Evolutionary conservation across 2,113 vertebrate species (phyloP), one percentile per base, ranked within the genome.

Genomic region (Odontesthes bonariensis): DNA sequence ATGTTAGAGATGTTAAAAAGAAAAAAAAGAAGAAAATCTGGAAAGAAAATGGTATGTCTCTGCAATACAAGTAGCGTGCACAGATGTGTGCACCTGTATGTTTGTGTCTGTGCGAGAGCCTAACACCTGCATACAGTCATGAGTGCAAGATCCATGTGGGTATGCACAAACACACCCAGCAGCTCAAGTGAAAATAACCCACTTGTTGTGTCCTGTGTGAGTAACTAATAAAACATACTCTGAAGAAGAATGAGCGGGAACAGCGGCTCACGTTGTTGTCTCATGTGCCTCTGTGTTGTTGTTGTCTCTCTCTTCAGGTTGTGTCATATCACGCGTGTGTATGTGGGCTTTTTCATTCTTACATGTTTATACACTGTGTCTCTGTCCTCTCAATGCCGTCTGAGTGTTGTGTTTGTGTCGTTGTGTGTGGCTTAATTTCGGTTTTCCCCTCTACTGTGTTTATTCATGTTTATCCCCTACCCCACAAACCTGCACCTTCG

Each of bases 241-340:
- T 86, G 78, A 79, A 88, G 79, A 88, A 78, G 79, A 87, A 59
- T 83, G 86, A 90, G 66, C 14, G 69, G 83, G 76, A 88, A 69
- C 77, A 74, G 91, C 33, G 60, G 77, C 71, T 88, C 85, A 89
- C 71, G 35, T 91, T 91, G 92, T 91, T 94, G 91, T 94, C 94
- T 94, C 92, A 94, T 90, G 91, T 89, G 87, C 89, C 86, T 93
- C 85, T 94, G 91, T 94, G 92, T 90, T 92, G 91, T 92, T 90
- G 90, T 94, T 91, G 92, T 94, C 91, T 94, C 91, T 93, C 91
- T 87, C 94, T 94, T 94, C 93, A 94, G 94, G 94, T 94, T 94
- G 93, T 94, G 93, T 94, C 92, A 93, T 94, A 94, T 94, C 94
- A 93, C 94, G 94, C 92, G 94, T 94, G 92, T 94, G 94, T 94